Conservation (phyloP, 2,797 vertebrate genomes). For the Coendou prehensilis region DNA sequence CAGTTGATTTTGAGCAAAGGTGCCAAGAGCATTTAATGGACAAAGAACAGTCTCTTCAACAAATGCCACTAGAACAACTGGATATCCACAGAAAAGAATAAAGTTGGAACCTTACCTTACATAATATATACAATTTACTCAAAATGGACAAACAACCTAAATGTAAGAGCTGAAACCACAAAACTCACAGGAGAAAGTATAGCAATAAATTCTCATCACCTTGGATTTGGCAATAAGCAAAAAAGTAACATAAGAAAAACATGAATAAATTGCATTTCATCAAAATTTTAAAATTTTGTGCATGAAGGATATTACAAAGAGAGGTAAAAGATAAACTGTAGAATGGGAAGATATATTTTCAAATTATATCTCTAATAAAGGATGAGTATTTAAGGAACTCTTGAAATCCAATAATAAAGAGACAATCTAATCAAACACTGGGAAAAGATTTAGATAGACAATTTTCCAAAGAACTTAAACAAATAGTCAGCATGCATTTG, state of each 20-base stretch:
- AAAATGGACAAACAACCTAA: slow-evolving; percentile 19
- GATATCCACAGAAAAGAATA: neutral
- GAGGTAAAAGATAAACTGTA: slow-evolving; percentile 22
- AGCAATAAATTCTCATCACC: neutral
- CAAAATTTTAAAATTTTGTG: slow-evolving; percentile 15
- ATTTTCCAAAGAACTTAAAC: slow-evolving; percentile 36
- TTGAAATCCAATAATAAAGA: slow-evolving; percentile 27
- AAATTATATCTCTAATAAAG: slow-evolving; percentile 18
- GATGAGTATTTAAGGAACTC: neutral
- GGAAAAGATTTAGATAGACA: neutral
- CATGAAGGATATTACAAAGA: neutral
- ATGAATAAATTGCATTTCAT: neutral
- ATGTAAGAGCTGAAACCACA: neutral
- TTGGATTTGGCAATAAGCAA: slow-evolving; percentile 3
- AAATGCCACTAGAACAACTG: neutral
- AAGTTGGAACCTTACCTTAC: neutral
- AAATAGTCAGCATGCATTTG: neutral
- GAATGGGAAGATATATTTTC: neutral
- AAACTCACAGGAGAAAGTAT: neutral
- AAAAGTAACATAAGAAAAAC: neutral
- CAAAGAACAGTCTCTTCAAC: neutral
- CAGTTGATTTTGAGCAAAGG: slow-evolving; percentile 40
- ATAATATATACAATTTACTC: slow-evolving; percentile 33
- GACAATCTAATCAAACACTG: slow-evolving; percentile 6
- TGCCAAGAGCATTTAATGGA: neutral